Evolutionary conservation across 2,888 invertebrate genomes (phyloP).

Genomic region (Yponomeuta sedellus): DNA sequence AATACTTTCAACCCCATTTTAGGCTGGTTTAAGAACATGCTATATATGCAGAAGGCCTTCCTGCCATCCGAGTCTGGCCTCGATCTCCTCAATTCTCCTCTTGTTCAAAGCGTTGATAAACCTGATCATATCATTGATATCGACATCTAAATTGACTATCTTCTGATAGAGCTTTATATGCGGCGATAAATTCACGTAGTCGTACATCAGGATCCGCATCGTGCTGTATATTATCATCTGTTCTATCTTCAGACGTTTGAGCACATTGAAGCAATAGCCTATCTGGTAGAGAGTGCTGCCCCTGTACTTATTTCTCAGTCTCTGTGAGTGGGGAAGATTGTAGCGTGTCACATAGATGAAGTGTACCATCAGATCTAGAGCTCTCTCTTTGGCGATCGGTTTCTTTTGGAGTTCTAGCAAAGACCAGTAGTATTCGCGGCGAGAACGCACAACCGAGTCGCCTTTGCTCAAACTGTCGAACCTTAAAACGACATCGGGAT

Average conservation of each 20-base stretch:
- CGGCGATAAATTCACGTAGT: background rate
- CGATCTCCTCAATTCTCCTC: too few relatives aligned
- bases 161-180: background rate
- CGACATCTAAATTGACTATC: background rate
- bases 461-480: too few relatives aligned
- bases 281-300: background rate
- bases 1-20: too few relatives aligned
- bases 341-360: background rate
- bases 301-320: background rate
- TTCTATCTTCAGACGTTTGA: background rate
- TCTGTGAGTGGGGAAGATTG: background rate
- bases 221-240: slow-evolving; percentile 1
- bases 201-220: background rate
- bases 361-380: too few relatives aligned
- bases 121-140: background rate
- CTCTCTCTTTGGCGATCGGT: too few relatives aligned
- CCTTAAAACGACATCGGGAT: too few relatives aligned
- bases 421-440: too few relatives aligned
- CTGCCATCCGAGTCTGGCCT: too few relatives aligned
- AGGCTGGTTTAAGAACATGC: background rate
- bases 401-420: too few relatives aligned
- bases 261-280: background rate
- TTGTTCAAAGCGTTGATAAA: too few relatives aligned
- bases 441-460: too few relatives aligned
- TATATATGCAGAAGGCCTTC: background rate